Conservation (phyloP, 2,113 vertebrate genomes). For the Calyptommatus sinebrachiatus region DNA sequence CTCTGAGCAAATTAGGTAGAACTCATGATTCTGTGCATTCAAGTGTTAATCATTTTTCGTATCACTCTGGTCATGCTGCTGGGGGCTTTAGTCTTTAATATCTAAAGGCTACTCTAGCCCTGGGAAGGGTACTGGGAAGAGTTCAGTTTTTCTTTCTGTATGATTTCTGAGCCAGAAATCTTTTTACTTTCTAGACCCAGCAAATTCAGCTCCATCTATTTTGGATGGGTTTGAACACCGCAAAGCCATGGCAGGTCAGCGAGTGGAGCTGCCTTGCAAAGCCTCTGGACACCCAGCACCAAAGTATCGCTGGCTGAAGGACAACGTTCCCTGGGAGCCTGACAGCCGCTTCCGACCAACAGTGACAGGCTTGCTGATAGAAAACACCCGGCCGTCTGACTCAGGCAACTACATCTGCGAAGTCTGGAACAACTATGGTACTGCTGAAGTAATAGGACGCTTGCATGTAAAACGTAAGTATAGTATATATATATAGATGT, state of each 20-base stretch:
- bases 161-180: not conserved
- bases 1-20: too few species aligned
- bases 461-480: constrained; percentile 94
- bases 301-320: constrained; percentile 97
- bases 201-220: constrained; percentile 92
- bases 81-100: too few species aligned
- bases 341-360: constrained; percentile 92
- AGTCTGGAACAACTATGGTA: constrained; percentile 98
- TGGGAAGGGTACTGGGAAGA: not conserved
- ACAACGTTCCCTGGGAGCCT: constrained; percentile 93
- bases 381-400: constrained; percentile 86
- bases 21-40: too few species aligned
- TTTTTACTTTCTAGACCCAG: constrained; percentile 79
- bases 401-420: constrained; percentile 93
- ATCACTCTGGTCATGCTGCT: too few species aligned
- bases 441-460: constrained; percentile 88
- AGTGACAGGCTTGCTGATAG: constrained; percentile 87
- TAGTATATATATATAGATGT: fast-evolving
- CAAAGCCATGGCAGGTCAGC: constrained; percentile 92
- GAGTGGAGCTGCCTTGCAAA: constrained; percentile 95
- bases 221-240: constrained; percentile 94
- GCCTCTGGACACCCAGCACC: constrained; percentile 92
- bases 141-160: too few species aligned
- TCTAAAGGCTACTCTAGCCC: too few species aligned
- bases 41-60: too few species aligned